Evolutionary conservation across 1,140 invertebrate genomes (phyloP).

Genomic region (Eciton burchellii): DNA sequence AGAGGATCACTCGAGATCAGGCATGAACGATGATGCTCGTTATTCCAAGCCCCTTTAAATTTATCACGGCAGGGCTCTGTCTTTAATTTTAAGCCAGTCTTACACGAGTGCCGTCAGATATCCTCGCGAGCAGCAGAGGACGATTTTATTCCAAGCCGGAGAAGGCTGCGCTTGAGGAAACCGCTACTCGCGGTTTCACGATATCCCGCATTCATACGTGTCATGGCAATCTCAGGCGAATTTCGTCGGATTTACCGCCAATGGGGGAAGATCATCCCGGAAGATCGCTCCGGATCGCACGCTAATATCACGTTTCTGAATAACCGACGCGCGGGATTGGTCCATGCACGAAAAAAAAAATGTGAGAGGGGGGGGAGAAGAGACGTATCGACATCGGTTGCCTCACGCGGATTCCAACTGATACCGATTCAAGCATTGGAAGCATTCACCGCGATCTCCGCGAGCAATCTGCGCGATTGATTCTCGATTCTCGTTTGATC

Average conservation of each 20-base stretch:
- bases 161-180: conserved; percentile 5
- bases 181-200: neutral
- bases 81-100: no score
- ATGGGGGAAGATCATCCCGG: conserved; percentile 19
- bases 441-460: neutral
- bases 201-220: conserved; percentile 15
- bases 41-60: no score
- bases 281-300: neutral
- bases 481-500: neutral
- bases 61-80: no score
- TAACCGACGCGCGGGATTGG: neutral
- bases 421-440: neutral
- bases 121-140: conserved; percentile 11
- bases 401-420: neutral
- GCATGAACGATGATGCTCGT: no score
- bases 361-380: neutral
- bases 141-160: neutral
- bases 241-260: conserved; percentile 39
- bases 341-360: neutral
- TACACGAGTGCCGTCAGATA: no score
- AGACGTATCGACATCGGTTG: neutral
- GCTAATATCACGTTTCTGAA: conserved; percentile 19
- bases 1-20: no score
- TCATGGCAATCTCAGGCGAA: neutral
- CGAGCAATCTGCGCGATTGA: no score